Percentiles rank a stretch among this genome's conserved stretches.
These are phyloP conservation scores for Temnothorax unifasciatus DNA, from an alignment of 2,888 invertebrate genomes.

Conservation along the genomic window DNA sequence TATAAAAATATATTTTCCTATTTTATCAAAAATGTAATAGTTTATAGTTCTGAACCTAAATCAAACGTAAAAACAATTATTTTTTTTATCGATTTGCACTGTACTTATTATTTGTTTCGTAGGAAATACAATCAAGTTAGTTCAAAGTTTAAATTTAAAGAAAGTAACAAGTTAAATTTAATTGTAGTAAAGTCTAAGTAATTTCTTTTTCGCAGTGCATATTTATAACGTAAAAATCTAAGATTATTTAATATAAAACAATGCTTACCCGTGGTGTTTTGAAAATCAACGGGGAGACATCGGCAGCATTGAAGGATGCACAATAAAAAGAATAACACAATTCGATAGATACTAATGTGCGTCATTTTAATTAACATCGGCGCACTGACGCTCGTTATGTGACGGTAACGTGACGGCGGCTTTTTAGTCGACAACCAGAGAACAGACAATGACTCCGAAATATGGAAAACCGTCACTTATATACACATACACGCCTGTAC, in stretches of 20 bases:
- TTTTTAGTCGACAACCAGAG: constrained; percentile 46
- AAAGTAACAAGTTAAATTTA: neutral
- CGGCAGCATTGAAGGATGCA: constrained; percentile 1
- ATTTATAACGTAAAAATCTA: neutral
- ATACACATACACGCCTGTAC: constrained; percentile 53
- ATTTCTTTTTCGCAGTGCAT: neutral
- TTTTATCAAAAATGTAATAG: neutral
- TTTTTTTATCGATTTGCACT: neutral
- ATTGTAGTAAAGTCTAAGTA: neutral
- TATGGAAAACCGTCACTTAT: constrained; percentile 67
- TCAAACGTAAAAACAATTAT: neutral
- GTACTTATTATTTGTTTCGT: neutral
- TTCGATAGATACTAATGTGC: constrained; percentile 2
- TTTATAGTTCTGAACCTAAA: neutral
- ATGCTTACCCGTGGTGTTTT: constrained; percentile 32
- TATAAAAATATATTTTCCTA: neutral
- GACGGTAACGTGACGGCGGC: constrained; percentile 8
- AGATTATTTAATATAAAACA: neutral
- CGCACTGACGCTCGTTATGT: neutral
- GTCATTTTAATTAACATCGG: constrained; percentile 41
- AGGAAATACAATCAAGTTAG: neutral
- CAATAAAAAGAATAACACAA: constrained; percentile 23
- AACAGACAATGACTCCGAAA: constrained; percentile 71
- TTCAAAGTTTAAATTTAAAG: neutral
- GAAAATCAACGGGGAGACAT: constrained; percentile 13